A percentile compares a stretch with the other conserved stretches of the same genome.
These are phyloP conservation scores for Cerastoderma edule DNA, from an alignment of 2,888 invertebrate species.

Conservation along the genomic window DNA sequence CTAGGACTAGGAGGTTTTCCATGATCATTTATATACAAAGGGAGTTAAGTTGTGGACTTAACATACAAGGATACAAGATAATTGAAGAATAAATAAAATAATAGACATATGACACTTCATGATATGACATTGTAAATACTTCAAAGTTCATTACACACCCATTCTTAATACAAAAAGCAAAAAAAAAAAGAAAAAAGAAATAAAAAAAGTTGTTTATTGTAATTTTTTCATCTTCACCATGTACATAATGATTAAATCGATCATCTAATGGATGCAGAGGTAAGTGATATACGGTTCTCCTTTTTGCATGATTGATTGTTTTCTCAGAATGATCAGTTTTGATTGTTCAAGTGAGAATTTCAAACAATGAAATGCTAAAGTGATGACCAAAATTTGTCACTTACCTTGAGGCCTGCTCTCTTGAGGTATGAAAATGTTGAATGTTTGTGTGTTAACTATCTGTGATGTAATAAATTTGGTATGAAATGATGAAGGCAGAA, in stretches of 20 bases:
- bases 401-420: too few species aligned
- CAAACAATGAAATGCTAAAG: too few species aligned
- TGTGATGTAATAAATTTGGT: constrained; percentile 13
- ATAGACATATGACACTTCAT: constrained; percentile 11
- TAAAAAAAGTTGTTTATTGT: background rate
- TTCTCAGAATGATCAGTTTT: too few species aligned
- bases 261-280: constrained; percentile 3
- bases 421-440: constrained; percentile 3
- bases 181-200: constrained; percentile 18
- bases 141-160: constrained; percentile 36
- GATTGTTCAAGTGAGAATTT: too few species aligned
- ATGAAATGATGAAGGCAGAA: constrained; percentile 37
- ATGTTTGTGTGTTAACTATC: background rate
- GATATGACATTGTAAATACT: constrained; percentile 49
- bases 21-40: constrained; percentile 55
- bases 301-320: too few species aligned
- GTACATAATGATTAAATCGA: constrained; percentile 21
- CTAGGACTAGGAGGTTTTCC: constrained; percentile 63
- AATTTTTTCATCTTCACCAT: constrained; percentile 12
- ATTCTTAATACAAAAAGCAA: constrained; percentile 14
- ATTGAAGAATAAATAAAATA: background rate
- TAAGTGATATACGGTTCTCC: too few species aligned
- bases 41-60: constrained; percentile 37
- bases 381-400: too few species aligned
- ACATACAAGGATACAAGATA: constrained; percentile 11